Base-by-base conservation (phyloP, 92 coral and sea anemone genomes). In the Parazoanthus swiftii region DNA sequence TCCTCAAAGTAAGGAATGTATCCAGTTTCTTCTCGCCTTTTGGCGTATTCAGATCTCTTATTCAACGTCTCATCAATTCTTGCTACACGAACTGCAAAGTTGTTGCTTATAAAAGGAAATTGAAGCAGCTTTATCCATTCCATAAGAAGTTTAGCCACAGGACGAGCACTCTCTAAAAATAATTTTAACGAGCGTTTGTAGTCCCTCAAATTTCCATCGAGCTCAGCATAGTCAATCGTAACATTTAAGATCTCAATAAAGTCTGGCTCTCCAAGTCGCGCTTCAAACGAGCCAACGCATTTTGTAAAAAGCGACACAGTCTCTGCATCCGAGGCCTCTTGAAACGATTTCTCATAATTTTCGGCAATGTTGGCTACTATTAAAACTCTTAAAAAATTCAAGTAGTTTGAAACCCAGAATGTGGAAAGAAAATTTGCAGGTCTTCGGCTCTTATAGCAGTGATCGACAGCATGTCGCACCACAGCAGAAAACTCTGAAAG, bases 81-180 rank as follows among this genome's bases (percentile, higher is more conserved):
- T 20, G 81, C 81, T 8, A 77, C 81, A 18, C 59, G 81, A 20
- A 77, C 25, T 48, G 81, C 81, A 77, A 77, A 77, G 36, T 77
- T 38, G 58, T 77, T 77, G 59, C 37, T 77, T 18, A 77, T 65
- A 48, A 46, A 77, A n/a, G 81, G 65, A 48, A 77, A 77, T 65
- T 44, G 81, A 43, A 77, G 81, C 20, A 77, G 81, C 37, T 77
- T 37, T 23, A 77, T 77, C 81, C 81, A 77, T 77, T 44, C 58
- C 81, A 77, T 77, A 42, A 77, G 81, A 77, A 21, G 58, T 13
- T 25, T 43, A 1, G 81, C 81, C 6, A 77, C 63, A 46, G 81
- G 81, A 44, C 81, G 81, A 44, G 20, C 81, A 46, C 81, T 77
- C 81, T 77, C 38, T 9, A 8, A 43, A 0, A 5, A 18, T 16